Evolutionary conservation across 2,797 vertebrate genomes (phyloP).

Genomic region (Rhyacichthys aspro): DNA sequence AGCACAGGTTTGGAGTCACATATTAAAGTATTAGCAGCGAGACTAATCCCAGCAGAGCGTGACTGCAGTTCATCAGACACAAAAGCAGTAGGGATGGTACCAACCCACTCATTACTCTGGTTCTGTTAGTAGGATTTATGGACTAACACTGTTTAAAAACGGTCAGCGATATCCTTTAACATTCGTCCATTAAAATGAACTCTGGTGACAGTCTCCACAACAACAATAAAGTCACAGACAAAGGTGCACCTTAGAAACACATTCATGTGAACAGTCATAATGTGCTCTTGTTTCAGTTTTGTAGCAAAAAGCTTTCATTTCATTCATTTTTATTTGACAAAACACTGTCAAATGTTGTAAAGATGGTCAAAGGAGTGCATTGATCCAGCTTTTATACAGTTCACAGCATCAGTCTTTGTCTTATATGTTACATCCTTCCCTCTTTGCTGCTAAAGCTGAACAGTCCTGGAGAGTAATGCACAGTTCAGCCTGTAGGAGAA

Average conservation of each 20-base stretch:
- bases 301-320: constrained; percentile 1
- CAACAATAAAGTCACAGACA: constrained; percentile 20
- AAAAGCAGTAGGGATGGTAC: background rate
- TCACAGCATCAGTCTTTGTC: background rate
- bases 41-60: no score
- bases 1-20: background rate
- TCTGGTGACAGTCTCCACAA: constrained; percentile 8
- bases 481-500: constrained; percentile 9
- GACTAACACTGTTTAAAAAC: background rate
- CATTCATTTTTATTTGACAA: background rate
- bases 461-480: background rate
- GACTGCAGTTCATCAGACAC: no score
- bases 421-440: background rate
- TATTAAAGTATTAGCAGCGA: background rate
- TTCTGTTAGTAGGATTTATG: constrained; percentile 9
- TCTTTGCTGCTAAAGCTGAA: background rate
- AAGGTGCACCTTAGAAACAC: constrained; percentile 52
- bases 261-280: constrained; percentile 46
- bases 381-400: background rate
- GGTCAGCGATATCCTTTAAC: background rate
- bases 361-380: background rate
- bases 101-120: background rate
- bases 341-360: background rate
- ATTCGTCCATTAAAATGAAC: constrained; percentile 23
- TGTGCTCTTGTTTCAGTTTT: constrained; percentile 4